A percentile compares a stretch with the other conserved stretches of the same genome.
Conservation (phyloP, 37 sponge, comb jelly and placozoan species). For the Corticium candelabrum region DNA sequence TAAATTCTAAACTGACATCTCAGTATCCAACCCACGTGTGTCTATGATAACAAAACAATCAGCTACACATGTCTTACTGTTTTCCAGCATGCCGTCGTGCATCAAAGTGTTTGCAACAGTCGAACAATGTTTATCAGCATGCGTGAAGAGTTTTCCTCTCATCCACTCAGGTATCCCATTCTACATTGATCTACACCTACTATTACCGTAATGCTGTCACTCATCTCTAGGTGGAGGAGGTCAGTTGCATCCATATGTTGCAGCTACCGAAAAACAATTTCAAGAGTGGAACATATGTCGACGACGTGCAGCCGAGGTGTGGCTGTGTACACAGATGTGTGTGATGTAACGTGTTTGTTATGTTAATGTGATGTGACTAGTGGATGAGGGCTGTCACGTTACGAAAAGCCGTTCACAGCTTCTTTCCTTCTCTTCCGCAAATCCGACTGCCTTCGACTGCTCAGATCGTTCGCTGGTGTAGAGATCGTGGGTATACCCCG, state of each 20-base stretch:
- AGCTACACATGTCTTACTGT: too few species aligned
- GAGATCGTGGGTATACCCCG: slow-evolving; percentile 70
- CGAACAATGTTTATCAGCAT: not conserved
- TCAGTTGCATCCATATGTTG: slow-evolving; percentile 25
- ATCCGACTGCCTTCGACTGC: slow-evolving; percentile 1
- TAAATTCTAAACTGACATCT: too few species aligned
- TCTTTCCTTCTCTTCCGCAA: not conserved
- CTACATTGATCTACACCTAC: too few species aligned
- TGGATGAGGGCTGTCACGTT: slow-evolving; percentile 67
- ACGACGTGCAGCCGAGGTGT: slow-evolving; percentile 48
- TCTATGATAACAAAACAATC: too few species aligned
- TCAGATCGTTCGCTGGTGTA: slow-evolving; percentile 63
- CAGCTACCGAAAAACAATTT: slow-evolving; percentile 33
- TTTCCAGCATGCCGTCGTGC: too few species aligned
- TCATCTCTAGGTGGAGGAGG: too few species aligned
- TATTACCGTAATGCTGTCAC: too few species aligned
- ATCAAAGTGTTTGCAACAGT: not conserved
- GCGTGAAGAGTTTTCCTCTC: slow-evolving; percentile 8
- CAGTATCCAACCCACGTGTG: too few species aligned
- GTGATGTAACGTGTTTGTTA: not conserved
- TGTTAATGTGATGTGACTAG: not conserved
- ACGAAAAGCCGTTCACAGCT: not conserved
- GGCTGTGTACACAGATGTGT: too few species aligned
- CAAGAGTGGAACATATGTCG: slow-evolving; percentile 43
- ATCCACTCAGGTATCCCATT: slow-evolving; percentile 30